Base-by-base conservation (phyloP, 1,140 invertebrate genomes). In the Panagrolaimus sp. region DNA sequence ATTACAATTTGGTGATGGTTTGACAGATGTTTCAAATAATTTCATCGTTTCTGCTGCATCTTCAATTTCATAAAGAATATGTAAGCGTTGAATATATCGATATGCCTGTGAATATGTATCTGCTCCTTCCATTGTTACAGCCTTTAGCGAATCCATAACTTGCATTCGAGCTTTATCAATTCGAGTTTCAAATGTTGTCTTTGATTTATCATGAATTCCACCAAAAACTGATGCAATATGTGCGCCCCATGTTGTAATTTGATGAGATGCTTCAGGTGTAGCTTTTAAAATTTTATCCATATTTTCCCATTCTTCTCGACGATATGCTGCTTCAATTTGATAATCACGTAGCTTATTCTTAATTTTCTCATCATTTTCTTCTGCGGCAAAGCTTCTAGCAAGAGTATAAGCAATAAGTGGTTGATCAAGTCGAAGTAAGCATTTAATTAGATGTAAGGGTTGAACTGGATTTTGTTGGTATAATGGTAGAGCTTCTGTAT, bases 281-380 rank as follows among this genome's bases (percentile, higher is more conserved):
- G 1, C 14, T 8, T 57, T 13, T 20, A 57, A 57, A 8, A 25
- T 20, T 4, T 57, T 3, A 5, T 4, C 13, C 51, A 57, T 20
- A 20, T 20, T 25, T 8, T 57, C 13, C 51, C 51, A 57, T 11
- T 57, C 27, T 20, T 27, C 51, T 16, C 27, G 51, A 5, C 51
- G 51, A 57, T 20, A 57, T 25, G 51, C 51, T 25, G 51, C 51
- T 57, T 57, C 51, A 57, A 25, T 25, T 11, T n/a, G 51, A 25
- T 27, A 57, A 13, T 57, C 51, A 11, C 20, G 51, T 1, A 57
- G 51, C 8, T 57, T 27, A 13, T 27, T 11, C 1, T 27, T 20
- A 9, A 25, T 16, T 8, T 57, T 57, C 2, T 16, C 51, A 23
- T 57, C n/a, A 0, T 11, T 16, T 11, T 20, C 20, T 25, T 57